phyloP scores from a whole-genome alignment of 2,797 vertebrate genomes.

The Serranus cabrilla region DNA sequence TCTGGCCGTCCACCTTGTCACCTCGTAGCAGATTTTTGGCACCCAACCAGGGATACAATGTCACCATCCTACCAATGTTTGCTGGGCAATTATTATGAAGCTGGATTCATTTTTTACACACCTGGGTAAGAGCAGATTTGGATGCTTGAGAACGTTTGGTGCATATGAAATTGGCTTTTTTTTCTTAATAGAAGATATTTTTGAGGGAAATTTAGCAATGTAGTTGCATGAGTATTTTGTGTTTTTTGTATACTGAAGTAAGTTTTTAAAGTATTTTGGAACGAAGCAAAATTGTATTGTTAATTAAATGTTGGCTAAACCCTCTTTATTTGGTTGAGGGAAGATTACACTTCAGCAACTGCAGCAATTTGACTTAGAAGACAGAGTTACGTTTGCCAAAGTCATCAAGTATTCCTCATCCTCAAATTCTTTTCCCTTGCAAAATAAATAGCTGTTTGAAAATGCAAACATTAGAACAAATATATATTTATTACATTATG shows the following conservation, averaged over 20 bases:
- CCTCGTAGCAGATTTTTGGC: too few species aligned
- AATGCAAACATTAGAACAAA: constrained; percentile 4
- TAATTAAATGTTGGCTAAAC: background rate
- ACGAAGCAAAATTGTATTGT: background rate
- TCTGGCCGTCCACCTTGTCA: too few species aligned
- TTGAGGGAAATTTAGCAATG: too few species aligned
- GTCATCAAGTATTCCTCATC: constrained; percentile 17
- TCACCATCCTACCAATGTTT: too few species aligned
- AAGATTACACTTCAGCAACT: constrained; percentile 1
- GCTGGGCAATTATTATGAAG: too few species aligned
- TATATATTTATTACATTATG: background rate
- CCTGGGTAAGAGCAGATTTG: too few species aligned
- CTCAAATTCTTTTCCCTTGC: background rate
- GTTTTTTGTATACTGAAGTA: background rate
- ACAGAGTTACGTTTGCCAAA: background rate
- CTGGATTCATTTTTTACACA: too few species aligned
- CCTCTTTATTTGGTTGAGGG: constrained; percentile 4
- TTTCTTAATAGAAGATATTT: too few species aligned
- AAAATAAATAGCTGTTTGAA: background rate
- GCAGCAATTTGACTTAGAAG: background rate
- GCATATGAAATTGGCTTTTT: too few species aligned
- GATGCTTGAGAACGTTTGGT: too few species aligned
- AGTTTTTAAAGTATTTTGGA: background rate
- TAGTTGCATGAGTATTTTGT: background rate
- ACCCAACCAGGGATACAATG: too few species aligned